These are phyloP conservation scores for Echinops telfairi DNA, from an alignment of 2,113 vertebrate species.

Conservation along the genomic window DNA sequence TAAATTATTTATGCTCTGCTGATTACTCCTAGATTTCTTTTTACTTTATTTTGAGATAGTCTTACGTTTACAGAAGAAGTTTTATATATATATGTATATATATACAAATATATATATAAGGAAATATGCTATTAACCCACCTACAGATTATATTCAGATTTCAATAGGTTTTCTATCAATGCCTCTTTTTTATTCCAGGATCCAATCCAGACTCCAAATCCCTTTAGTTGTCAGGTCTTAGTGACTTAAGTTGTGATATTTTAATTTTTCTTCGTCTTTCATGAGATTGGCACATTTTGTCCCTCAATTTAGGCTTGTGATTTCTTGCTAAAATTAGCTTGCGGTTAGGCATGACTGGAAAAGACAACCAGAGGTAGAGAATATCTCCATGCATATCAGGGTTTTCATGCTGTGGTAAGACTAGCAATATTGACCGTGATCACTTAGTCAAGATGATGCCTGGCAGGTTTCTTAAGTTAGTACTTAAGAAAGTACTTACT, in stretches of 20 bases:
- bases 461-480: not conserved
- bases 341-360: no score
- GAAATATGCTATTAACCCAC: not conserved
- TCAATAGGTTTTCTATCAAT: not conserved
- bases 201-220: not conserved
- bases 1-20: not conserved
- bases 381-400: not conserved
- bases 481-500: accelerated
- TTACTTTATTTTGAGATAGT: not conserved
- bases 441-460: not conserved
- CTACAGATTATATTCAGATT: not conserved
- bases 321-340: no score
- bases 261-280: not conserved
- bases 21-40: not conserved
- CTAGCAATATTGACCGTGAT: not conserved
- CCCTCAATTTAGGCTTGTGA: not conserved
- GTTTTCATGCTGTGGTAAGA: not conserved
- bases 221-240: not conserved
- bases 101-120: not conserved
- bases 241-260: not conserved
- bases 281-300: not conserved
- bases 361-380: not conserved
- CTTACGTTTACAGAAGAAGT: no score
- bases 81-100: no score
- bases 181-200: not conserved